Base-by-base conservation (phyloP, 2,797 vertebrate species). In the Rhynchotus rufescens region DNA sequence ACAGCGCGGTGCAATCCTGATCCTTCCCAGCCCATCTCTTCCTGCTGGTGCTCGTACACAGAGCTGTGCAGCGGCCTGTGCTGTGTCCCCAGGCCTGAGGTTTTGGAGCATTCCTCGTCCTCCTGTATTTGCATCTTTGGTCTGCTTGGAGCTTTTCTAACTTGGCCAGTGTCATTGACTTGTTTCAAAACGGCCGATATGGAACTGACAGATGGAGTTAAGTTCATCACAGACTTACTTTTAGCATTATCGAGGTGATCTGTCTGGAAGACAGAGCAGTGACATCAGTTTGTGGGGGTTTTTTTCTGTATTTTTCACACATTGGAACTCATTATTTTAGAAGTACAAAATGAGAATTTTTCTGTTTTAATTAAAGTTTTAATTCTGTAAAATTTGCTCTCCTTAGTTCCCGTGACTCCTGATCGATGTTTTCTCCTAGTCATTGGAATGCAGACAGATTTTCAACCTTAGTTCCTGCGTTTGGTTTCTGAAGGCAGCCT, bases 11-110 rank as follows among this genome's bases (percentile, higher is more conserved):
- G 1, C 54, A 26, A 76, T 89, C 64, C 59, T 1, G 0, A 2
- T 44, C 49, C 61, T 84, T 82, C 44, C 14, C 21, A 21, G 36
- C 16, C 9, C 10, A 8, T 19, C 52, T 0, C 0, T 65, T 74
- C 61, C 65, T 15, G 36, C 0, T 20, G 2, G 3, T 12, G 16
- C 49, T 86, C 2, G 5, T 52, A 52, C 22, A 9, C 0, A 0
- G 34, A 22, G 32, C 25, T 15, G 2, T 30, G 56, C 23, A 68
- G 47, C 62, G 26, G 6, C 28, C 12, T 79, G 12, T 76, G 88
- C 49, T 12, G 36, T n/a, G 10, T 83, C 34, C 17, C 66, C 91
- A 61, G 67, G 17, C 12, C 75, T 47, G 45, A 78, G 19, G 0
- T 49, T 68, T 69, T 59, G 71, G 30, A 44, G 75, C 47, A 34